These are phyloP conservation scores for Dolichoris vasculosae DNA, from an alignment of 1,140 invertebrate genomes.

Conservation along the genomic window DNA sequence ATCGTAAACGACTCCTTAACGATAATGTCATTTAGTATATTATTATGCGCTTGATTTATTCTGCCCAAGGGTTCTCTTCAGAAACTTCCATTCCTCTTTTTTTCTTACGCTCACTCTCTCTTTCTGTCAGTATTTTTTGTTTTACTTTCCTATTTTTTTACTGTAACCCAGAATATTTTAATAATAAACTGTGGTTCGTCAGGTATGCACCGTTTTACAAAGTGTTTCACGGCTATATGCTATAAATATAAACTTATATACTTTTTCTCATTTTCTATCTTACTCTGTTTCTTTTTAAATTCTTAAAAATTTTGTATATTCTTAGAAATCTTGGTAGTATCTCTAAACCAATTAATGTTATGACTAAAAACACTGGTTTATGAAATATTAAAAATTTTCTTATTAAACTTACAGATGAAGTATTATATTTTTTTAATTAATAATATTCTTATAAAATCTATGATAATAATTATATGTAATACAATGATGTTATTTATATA, in stretches of 20 bases:
- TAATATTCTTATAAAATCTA: no score
- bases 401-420: not conserved
- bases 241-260: constrained; percentile 50
- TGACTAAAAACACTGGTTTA: not conserved
- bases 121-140: constrained; percentile 8
- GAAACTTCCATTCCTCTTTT: constrained; percentile 24
- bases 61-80: constrained; percentile 43
- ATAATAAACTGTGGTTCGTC: constrained; percentile 48
- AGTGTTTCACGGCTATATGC: constrained; percentile 31
- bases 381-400: not conserved
- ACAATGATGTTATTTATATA: not conserved
- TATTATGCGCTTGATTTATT: constrained; percentile 69
- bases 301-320: not conserved
- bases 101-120: not conserved
- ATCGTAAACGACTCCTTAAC: constrained; percentile 51
- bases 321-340: not conserved
- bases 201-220: constrained; percentile 55
- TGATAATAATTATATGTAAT: not conserved
- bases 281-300: not conserved
- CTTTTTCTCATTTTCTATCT: not conserved
- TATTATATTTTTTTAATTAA: not conserved
- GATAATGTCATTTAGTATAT: constrained; percentile 68
- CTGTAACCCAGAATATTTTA: constrained; percentile 46
- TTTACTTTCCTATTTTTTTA: not conserved
- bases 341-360: not conserved